Evolutionary conservation across 2,113 vertebrate genomes (phyloP).

Genomic region (Centropristis striata): DNA sequence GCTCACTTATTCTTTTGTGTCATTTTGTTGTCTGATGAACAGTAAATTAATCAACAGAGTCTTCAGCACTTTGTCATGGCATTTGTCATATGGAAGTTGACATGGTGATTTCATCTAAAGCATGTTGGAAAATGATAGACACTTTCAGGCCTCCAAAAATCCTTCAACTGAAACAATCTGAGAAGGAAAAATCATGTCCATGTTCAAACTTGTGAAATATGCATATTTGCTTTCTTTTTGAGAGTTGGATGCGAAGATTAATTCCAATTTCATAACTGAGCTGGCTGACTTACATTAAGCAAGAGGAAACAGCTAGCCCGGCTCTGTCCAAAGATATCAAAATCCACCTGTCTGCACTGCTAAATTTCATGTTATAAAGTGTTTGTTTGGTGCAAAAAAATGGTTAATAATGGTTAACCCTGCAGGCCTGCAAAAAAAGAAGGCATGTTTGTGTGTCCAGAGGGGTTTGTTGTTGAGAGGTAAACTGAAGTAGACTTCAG

Average conservation of each 20-base stretch:
- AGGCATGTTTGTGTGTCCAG: background rate
- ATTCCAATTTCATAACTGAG: no score
- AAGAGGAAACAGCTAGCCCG: background rate
- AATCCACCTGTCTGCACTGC: background rate
- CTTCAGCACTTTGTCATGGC: no score
- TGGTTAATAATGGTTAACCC: background rate
- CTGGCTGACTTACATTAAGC: background rate
- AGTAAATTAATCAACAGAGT: no score
- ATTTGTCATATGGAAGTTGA: no score
- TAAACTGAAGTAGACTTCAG: conserved; percentile 55
- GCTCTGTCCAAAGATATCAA: background rate
- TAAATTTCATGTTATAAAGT: background rate
- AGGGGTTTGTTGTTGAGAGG: conserved; percentile 31
- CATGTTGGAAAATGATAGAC: no score
- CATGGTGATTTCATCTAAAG: no score
- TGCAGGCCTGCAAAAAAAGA: background rate
- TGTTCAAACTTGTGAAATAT: background rate
- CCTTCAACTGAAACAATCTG: background rate
- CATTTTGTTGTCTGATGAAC: no score
- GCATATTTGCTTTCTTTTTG: background rate
- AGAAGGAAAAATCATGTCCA: background rate
- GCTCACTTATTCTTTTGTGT: no score
- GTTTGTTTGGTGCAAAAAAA: background rate
- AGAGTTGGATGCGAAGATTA: no score
- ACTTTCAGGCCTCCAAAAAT: background rate